These are phyloP conservation scores for Chitala chitala DNA, from an alignment of 2,113 vertebrate genomes.

Conservation along the genomic window DNA sequence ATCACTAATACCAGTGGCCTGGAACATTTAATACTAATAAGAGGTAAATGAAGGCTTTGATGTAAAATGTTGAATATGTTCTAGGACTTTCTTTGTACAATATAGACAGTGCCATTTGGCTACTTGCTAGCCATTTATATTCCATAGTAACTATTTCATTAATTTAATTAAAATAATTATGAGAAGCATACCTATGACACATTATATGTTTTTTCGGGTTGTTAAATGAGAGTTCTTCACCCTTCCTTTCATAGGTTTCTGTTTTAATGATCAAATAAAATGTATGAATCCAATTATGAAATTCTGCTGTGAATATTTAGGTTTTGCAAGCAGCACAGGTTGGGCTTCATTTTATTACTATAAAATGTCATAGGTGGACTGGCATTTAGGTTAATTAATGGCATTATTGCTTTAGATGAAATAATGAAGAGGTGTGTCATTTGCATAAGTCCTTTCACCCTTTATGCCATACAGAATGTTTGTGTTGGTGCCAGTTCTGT, in stretches of 20 bases:
- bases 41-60: neutral
- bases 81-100: too few relatives aligned
- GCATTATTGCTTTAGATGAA: slow-evolving; percentile 33
- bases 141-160: too few relatives aligned
- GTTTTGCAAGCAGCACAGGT: slow-evolving; percentile 27
- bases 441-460: slow-evolving; percentile 28
- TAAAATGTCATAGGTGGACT: slow-evolving; percentile 41
- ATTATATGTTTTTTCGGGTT: neutral
- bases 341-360: slow-evolving; percentile 40
- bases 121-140: too few relatives aligned
- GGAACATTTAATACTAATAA: neutral
- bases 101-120: too few relatives aligned
- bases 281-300: slow-evolving; percentile 10
- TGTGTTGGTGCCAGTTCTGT: slow-evolving; percentile 13
- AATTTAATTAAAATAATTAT: neutral
- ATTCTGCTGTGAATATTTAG: slow-evolving; percentile 23
- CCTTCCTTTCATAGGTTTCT: neutral
- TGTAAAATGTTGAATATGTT: neutral
- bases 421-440: slow-evolving; percentile 37
- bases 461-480: slow-evolving; percentile 25
- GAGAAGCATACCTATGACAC: too few relatives aligned
- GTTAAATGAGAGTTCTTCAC: too few relatives aligned
- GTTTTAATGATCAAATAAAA: slow-evolving; percentile 1
- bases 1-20: neutral
- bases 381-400: slow-evolving; percentile 47